Conservation (phyloP, 2,113 vertebrate species). For the Polypterus senegalus region DNA sequence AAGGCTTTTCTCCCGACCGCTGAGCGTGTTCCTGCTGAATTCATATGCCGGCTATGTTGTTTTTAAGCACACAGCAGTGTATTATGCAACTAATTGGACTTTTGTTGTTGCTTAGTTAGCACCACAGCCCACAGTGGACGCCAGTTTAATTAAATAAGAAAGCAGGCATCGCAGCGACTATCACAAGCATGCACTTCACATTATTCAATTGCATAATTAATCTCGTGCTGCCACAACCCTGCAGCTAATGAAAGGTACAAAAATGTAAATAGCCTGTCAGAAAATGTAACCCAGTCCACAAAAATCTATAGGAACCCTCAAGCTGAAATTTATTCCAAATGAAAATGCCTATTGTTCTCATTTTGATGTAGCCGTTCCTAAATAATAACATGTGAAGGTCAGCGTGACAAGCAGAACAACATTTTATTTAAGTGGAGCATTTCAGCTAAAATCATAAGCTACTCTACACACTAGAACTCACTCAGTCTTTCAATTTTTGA, state of each 20-base stretch:
- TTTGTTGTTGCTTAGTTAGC: conserved; percentile 1
- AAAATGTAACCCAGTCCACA: conserved; percentile 22
- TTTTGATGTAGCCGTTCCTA: no score
- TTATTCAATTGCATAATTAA: conserved; percentile 41
- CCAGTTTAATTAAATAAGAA: conserved; percentile 39
- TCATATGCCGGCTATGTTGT: neutral
- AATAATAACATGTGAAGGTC: no score
- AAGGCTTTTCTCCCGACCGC: no score
- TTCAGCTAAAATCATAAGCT: no score
- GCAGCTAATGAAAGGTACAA: conserved; percentile 42
- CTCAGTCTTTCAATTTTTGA: no score
- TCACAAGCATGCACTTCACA: conserved; percentile 47
- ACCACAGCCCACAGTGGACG: neutral
- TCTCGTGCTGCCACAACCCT: conserved; percentile 38
- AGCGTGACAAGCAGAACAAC: no score
- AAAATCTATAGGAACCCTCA: no score
- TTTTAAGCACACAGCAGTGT: neutral
- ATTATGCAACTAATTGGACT: neutral
- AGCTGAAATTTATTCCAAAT: no score
- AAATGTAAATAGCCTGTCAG: conserved; percentile 41
- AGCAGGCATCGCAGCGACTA: conserved; percentile 46
- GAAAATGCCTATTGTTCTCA: no score
- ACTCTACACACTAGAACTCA: no score
- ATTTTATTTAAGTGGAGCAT: no score
- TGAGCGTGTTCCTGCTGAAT: no score